phyloP scores from a whole-genome alignment of 2,888 invertebrate species.

The Acleris emargana region DNA sequence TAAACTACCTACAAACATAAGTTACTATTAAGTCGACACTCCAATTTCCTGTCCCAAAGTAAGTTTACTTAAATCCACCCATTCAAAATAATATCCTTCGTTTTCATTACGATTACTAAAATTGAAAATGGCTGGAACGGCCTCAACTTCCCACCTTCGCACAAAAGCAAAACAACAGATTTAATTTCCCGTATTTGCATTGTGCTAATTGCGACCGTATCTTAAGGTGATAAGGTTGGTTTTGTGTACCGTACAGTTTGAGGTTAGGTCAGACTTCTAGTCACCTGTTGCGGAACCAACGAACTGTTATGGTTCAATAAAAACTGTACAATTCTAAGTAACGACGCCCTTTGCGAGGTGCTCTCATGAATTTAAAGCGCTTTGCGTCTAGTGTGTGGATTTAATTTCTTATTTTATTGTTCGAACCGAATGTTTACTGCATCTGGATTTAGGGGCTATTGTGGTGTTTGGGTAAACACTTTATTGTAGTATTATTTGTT shows the following conservation, averaged over 20 bases:
- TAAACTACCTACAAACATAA: background rate
- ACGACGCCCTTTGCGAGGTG: slow-evolving; percentile 53
- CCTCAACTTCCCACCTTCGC: slow-evolving; percentile 47
- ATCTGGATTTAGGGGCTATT: slow-evolving; percentile 6
- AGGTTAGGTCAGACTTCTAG: slow-evolving; percentile 45
- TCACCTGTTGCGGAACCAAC: slow-evolving; percentile 66
- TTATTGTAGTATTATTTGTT: background rate
- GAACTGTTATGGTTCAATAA: slow-evolving; percentile 70
- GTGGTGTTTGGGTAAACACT: background rate
- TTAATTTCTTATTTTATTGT: slow-evolving; percentile 30
- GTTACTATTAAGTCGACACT: slow-evolving; percentile 3
- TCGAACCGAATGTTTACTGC: slow-evolving; percentile 25
- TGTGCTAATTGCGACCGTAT: slow-evolving; percentile 42
- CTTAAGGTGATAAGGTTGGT: slow-evolving; percentile 6
- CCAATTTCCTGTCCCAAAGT: slow-evolving; percentile 20
- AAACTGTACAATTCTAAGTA: slow-evolving; percentile 61
- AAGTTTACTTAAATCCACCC: slow-evolving; percentile 14
- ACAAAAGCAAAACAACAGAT: slow-evolving; percentile 59
- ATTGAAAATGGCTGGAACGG: slow-evolving; percentile 35
- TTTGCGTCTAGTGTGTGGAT: slow-evolving; percentile 30
- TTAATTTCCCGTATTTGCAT: slow-evolving; percentile 61
- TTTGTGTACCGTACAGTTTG: slow-evolving; percentile 38
- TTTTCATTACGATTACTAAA: slow-evolving; percentile 37
- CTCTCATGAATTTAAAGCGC: slow-evolving; percentile 58
- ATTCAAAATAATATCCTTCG: slow-evolving; percentile 26